These are phyloP conservation scores for Leptinotarsa defecta DNA, from an alignment of 1,140 invertebrate genomes.

Conservation along the genomic window DNA sequence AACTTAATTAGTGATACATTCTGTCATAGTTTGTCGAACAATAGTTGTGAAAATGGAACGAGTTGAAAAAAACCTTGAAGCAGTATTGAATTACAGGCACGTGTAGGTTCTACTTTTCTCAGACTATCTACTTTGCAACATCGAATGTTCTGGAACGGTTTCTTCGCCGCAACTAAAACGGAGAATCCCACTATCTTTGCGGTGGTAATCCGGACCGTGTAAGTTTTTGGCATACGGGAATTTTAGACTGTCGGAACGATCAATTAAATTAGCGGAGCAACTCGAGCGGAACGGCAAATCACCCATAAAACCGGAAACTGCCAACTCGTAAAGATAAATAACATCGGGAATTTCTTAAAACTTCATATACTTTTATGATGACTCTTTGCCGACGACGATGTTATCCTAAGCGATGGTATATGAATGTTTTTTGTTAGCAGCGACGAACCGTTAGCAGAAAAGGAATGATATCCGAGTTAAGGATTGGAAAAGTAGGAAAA, in stretches of 20 bases:
- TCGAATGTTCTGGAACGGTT: not conserved
- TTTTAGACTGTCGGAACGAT: constrained; percentile 13
- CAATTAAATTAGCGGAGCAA: constrained; percentile 16
- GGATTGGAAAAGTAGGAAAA: too few relatives aligned
- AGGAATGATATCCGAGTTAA: too few relatives aligned
- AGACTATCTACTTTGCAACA: not conserved
- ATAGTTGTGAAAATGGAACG: too few relatives aligned
- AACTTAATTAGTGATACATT: too few relatives aligned
- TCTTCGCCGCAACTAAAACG: constrained; percentile 8
- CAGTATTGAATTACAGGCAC: not conserved
- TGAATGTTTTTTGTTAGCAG: too few relatives aligned
- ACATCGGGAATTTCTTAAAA: constrained; percentile 16
- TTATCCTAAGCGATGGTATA: not conserved
- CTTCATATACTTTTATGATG: constrained; percentile 20
- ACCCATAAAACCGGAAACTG: constrained; percentile 20
- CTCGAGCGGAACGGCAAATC: constrained; percentile 18
- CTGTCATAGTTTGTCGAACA: too few relatives aligned
- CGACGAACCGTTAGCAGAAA: too few relatives aligned
- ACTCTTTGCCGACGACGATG: constrained; percentile 8
- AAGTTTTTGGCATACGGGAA: constrained; percentile 15
- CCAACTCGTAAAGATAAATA: constrained; percentile 19
- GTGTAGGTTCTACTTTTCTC: not conserved
- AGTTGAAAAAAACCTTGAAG: too few relatives aligned
- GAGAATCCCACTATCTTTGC: constrained; percentile 5
- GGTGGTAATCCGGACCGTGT: constrained; percentile 17